phyloP scores from a whole-genome alignment of 2,888 invertebrate species.

The Drosophila subsilvestris region DNA sequence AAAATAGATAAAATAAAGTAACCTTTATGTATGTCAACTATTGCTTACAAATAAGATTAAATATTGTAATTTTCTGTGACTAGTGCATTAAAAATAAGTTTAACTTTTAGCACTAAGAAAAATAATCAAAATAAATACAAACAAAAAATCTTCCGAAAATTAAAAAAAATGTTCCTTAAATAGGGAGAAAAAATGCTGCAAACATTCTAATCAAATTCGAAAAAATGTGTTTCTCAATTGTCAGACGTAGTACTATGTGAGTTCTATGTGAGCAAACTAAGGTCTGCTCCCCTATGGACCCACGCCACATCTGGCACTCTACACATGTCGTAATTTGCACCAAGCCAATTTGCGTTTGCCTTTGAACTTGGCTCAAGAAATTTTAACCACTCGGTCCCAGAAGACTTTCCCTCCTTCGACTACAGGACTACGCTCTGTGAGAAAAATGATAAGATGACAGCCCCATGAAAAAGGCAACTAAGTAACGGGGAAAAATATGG shows the following conservation, averaged over 20 bases:
- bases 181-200: slow-evolving; percentile 38
- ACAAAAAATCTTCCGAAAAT: too few species aligned
- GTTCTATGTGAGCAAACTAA: background rate
- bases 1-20: too few species aligned
- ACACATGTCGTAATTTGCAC: slow-evolving; percentile 73
- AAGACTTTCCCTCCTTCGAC: slow-evolving; percentile 6
- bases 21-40: too few species aligned
- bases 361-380: slow-evolving; percentile 74
- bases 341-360: slow-evolving; percentile 69
- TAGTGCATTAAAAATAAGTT: too few species aligned
- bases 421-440: slow-evolving; percentile 51
- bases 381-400: slow-evolving; percentile 65
- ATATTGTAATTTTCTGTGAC: too few species aligned
- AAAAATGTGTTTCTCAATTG: slow-evolving; percentile 76
- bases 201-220: slow-evolving; percentile 78
- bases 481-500: slow-evolving; percentile 56
- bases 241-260: slow-evolving; percentile 47
- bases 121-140: too few species aligned
- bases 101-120: too few species aligned
- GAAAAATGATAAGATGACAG: slow-evolving; percentile 80
- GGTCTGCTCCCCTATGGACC: slow-evolving; percentile 32
- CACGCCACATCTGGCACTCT: slow-evolving; percentile 18
- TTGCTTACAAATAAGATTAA: too few species aligned
- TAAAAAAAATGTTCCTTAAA: slow-evolving; percentile 37
- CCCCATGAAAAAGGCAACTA: slow-evolving; percentile 58